Base-by-base conservation (phyloP, 2,113 vertebrate genomes). In the Nibea coibor region DNA sequence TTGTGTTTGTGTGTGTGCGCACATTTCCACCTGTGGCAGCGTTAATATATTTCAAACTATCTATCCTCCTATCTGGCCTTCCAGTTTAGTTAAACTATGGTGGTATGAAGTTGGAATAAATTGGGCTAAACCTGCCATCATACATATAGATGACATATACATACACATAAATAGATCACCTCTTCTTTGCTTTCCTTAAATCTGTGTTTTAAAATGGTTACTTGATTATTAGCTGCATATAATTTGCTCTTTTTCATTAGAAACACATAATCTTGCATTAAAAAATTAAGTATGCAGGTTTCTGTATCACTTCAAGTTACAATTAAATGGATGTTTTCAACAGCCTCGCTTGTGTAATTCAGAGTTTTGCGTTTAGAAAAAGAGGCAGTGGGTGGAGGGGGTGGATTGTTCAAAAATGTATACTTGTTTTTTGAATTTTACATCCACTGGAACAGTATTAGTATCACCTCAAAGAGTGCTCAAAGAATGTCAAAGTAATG, bases 41-140 rank as follows among this genome's bases (percentile, higher is more conserved):
- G 45, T 82, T 85, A 72, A 85, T 91, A 78, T 85, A 80, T 88
- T 86, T 87, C 72, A 73, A 78, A 75, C 65, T 71, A 68, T 61
- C 24, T 80, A 15, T 74, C 28, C 50, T 47, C n/a, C 14, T 43
- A 59, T 67, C 43, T 80, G 20, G 43, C 42, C 45, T 48, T 72
- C 14, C 17, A 66, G 59, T 53, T 87, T 47, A 53, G 42, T 83
- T 51, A 76, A 81, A 63, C 53, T 57, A 26, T 53, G 39, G 35
- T 9, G 47, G 19, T 61, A 17, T 76, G 11, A 57, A 50, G 58
- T 28, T 54, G 61, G 45, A 76, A 78, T 81, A 8, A 66, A 45
- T 79, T 45, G 15, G 66, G 72, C 26, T 45, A 54, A 58, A 72
- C 51, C 53, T 45, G 17, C 43, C 26, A 73, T 42, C 54, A 45